Conservation (phyloP, 2,113 vertebrate genomes). For the Tragelaphus scriptus region DNA sequence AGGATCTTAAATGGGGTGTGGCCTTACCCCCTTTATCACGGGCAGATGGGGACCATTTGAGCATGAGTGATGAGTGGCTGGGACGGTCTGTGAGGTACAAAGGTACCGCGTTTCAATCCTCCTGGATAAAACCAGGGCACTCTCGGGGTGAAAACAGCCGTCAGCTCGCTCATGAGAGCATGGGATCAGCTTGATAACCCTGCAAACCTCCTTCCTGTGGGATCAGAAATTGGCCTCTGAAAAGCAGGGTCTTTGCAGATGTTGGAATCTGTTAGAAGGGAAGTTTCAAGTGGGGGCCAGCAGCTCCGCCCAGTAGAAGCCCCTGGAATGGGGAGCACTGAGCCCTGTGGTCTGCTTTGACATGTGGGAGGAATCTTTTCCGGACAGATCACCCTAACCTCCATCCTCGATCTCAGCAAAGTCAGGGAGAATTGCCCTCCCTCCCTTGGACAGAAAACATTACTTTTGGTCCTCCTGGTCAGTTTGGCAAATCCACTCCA, state of each 20-base stretch:
- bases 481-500: background rate
- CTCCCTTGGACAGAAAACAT: background rate
- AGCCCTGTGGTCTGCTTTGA: background rate
- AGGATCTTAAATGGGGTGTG: rapidly evolving
- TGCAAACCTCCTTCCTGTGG: background rate
- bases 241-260: background rate
- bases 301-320: background rate
- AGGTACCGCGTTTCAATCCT: rapidly evolving
- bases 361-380: background rate
- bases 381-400: background rate
- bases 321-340: background rate
- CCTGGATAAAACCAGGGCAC: background rate
- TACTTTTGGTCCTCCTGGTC: background rate
- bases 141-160: background rate
- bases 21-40: background rate
- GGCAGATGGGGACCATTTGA: background rate
- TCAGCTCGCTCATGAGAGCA: background rate
- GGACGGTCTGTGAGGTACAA: background rate
- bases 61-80: background rate
- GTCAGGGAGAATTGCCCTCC: background rate
- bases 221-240: background rate
- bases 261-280: background rate
- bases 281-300: background rate
- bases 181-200: background rate
- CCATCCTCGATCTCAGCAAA: background rate